Base-by-base conservation (phyloP, 2,888 invertebrate genomes). In the Eledone cirrhosa region DNA sequence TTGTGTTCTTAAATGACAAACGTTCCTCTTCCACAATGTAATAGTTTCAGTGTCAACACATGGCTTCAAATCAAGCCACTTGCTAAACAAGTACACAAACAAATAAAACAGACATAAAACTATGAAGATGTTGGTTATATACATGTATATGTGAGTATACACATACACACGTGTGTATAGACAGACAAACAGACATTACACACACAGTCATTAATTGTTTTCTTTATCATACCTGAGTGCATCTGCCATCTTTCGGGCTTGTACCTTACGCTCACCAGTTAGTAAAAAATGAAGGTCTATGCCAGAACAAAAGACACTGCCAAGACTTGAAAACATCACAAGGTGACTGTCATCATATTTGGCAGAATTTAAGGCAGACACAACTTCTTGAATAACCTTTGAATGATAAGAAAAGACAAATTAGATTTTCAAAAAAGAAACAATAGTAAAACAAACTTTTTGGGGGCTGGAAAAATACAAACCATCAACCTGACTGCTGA, bases 281-380 rank as follows among this genome's bases (percentile, higher is more conserved):
- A 85, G 89, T 63, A 97, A 90, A 79, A 93, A 93, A 79, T 93
- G 93, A 80, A 96, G 93, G 91, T 97, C 95, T 82, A 97, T 92
- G 41, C 96, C 96, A 83, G 95, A 94, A 89, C 95, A 96, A 87
- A 96, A 94, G 72, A 94, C 93, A 75, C 93, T 93, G 77, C 94
- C 94, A 78, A 94, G 94, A 13, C 96, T 95, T 77, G 94, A 94
- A 31, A 97, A 89, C 83, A 95, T 91, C 80, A 97, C 95, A 90
- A 93, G 93, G 86, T 91, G 93, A 31, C 93, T 93, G 78, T 93
- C 92, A 86, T 95, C 94, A 81, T 92, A 92, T 81, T 92, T 92
- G 72, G 94, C 90, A 83, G 93, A 92, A 80, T 93, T 92, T 80
- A 97, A 90, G 22, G 94, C 94, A 80, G 93, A 93, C 78, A 93